These are phyloP conservation scores for Gasterosteus nipponicus DNA, from an alignment of 2,113 vertebrate genomes.

Conservation along the genomic window DNA sequence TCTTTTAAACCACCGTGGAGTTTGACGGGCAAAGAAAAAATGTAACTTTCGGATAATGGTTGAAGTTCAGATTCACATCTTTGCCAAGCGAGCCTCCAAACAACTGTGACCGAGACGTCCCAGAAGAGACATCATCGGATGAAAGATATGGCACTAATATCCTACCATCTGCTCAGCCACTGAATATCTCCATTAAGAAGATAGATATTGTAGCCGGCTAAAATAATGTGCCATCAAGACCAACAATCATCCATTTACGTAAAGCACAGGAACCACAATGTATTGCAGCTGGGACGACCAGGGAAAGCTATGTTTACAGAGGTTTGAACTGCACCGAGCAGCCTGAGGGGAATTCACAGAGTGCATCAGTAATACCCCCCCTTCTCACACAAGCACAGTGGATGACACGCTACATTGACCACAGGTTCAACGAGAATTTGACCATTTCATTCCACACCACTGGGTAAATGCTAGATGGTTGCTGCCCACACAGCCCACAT, in stretches of 20 bases:
- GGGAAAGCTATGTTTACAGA: conserved; percentile 44
- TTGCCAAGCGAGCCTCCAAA: conserved; percentile 45
- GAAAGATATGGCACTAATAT: conserved; percentile 67
- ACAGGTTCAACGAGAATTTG: conserved; percentile 31
- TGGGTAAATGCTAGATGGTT: conserved; percentile 25
- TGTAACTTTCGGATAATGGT: conserved; percentile 36
- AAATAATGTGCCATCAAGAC: conserved; percentile 46
- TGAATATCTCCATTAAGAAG: conserved; percentile 53
- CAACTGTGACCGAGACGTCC: conserved; percentile 55
- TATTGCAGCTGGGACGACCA: conserved; percentile 23
- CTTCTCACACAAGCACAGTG: conserved; percentile 28
- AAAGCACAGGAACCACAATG: conserved; percentile 30
- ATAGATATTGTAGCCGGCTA: conserved; percentile 51
- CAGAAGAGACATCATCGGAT: conserved; percentile 62
- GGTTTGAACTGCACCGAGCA: conserved; percentile 40
- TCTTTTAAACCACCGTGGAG: conserved; percentile 23
- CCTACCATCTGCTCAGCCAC: conserved; percentile 68
- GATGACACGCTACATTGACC: conserved; percentile 36
- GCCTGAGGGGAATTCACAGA: conserved; percentile 28
- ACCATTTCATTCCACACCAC: conserved; percentile 48
- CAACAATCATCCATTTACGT: conserved; percentile 12
- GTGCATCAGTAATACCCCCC: conserved; percentile 31
- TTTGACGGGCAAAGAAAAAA: conserved; percentile 38
- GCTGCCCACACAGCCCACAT: conserved; percentile 2
- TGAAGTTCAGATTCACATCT: conserved; percentile 40